Evolutionary conservation across 2,888 invertebrate genomes (phyloP).

Genomic region (Campoplex nolae): DNA sequence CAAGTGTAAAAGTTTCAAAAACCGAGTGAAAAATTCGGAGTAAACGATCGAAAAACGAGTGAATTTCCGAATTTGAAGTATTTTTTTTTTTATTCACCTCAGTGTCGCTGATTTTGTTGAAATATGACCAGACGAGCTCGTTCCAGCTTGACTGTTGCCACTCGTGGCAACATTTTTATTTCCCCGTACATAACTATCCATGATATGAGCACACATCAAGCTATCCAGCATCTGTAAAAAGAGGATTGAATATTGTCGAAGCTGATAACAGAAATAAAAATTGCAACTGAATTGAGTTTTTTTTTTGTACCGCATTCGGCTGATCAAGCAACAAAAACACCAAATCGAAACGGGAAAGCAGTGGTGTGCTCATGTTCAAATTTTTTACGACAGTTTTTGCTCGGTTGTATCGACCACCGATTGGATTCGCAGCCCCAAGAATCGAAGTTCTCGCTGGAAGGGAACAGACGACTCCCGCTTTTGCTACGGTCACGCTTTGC

Average conservation of each 20-base stretch:
- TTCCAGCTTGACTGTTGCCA: conserved; percentile 41
- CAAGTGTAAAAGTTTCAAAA: not conserved
- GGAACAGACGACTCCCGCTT: conserved; percentile 94
- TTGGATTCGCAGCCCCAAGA: conserved; percentile 97
- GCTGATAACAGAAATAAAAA: not conserved
- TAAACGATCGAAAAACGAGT: not conserved
- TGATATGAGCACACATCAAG: conserved; percentile 92
- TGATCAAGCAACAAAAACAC: conserved; percentile 96
- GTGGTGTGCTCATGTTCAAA: conserved; percentile 92
- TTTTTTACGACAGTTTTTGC: conserved; percentile 96
- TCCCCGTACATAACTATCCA: conserved; percentile 89
- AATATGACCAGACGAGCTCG: not conserved
- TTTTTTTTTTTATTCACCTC: conserved; percentile 49
- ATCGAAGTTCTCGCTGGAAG: conserved; percentile 94
- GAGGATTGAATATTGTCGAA: not conserved
- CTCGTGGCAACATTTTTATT: conserved; percentile 69
- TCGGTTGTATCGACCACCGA: conserved; percentile 94
- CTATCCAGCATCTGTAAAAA: conserved; percentile 89
- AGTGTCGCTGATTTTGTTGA: conserved; percentile 50
- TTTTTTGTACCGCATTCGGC: conserved; percentile 89
- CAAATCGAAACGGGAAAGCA: conserved; percentile 96
- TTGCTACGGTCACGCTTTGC: conserved; percentile 95
- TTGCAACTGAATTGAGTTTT: not conserved
- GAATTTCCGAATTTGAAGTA: not conserved
- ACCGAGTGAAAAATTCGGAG: not conserved